Evolutionary conservation across 2,797 vertebrate genomes (phyloP), one percentile per base, ranked within the genome.

Genomic region (Mallotus villosus): DNA sequence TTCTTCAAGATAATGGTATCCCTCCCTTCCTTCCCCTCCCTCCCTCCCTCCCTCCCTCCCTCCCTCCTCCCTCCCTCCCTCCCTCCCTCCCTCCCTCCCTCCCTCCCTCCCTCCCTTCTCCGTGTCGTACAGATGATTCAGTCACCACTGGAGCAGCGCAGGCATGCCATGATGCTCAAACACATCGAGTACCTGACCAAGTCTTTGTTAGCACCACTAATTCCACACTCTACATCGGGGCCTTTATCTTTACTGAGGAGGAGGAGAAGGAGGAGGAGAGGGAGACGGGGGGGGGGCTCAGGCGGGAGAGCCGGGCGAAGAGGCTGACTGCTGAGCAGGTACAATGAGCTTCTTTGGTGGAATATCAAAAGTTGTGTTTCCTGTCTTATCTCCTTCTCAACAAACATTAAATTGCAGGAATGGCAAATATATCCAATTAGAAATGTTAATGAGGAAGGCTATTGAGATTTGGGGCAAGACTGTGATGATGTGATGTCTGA

Each of bases 121-220:
- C 24, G 1, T n/a, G 1, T 4, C 16, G 64, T 57, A 5, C 90
- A 97, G 96, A 96, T 94, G 94, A 95, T 95, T 94, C 94, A 92
- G 94, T 96, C 94, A 94, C 95, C 94, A 94, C 94, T 92, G 96
- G 95, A 95, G 94, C 94, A 95, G 93, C 93, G 93, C 94, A 95
- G 94, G 94, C 95, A 96, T 91, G 91, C 92, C 93, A 95, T 92
- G 80, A 95, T 94, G 93, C 94, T 94, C 91, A 95, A 94, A 94
- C 94, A 95, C 93, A 93, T 95, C 93, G 92, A 95, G 93, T 93
- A 95, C 92, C 93, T 94, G 91, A 96, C 93, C 93, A 95, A 96
- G 94, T 94, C 95, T 95, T 94, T 93, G 88, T 94, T 94, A 96
- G 92, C 76, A 81, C 73, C 82, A 86, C 75, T 84, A 79, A 80